Evolutionary conservation across 53 echinoderm and acorn worm species (phyloP), one percentile per base, ranked within the genome.

Genomic region (Holothuria leucospilota): DNA sequence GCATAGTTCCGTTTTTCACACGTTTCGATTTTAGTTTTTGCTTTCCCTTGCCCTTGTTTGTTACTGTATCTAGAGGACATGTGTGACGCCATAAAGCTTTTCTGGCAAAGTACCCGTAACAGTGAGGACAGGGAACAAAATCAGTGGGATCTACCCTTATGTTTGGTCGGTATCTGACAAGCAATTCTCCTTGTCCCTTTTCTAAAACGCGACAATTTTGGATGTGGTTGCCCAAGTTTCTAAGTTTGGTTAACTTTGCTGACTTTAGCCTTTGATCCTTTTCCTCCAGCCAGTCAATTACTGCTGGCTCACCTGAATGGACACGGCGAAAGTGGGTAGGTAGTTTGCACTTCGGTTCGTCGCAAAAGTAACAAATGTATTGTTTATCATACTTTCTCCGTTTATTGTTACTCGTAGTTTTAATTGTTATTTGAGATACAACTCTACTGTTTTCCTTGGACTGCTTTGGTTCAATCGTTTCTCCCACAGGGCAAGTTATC

Each of bases 301-400:
- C 85, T 12, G 86, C 89, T 0, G 86, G 85, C 66, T 92, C 92
- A 5, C 51, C 63, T 61, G 63, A 71, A 78, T 92, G 92, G 0
- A 82, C 42, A 21, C 53, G 62, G 42, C 82, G 84, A 6, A 92
- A 66, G 75, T 92, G 93, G 9, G 87, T 16, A 10, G 93, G 90
- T 20, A 92, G 68, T 53, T 92, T 92, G 27, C 86, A 16, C 0
- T 75, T 81, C 0, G 93, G 49, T 20, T 85, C 75, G 42, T 82
- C 83, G 21, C 93, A 92, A 64, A 83, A 92, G 30, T 81, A 56
- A 63, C 93, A 92, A 42, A 81, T 84, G 27, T 92, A 85, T 28
- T 87, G 86, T 78, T 92, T 92, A 71, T 92, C 93, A 78, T 69
- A 92, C 29, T 68, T 69, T 30, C 92, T 51, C 13, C 77, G 74